Percentiles rank a stretch among this genome's conserved stretches.
These are phyloP conservation scores for Odocoileus virginianus DNA, from an alignment of 2,113 vertebrate species.

Conservation along the genomic window DNA sequence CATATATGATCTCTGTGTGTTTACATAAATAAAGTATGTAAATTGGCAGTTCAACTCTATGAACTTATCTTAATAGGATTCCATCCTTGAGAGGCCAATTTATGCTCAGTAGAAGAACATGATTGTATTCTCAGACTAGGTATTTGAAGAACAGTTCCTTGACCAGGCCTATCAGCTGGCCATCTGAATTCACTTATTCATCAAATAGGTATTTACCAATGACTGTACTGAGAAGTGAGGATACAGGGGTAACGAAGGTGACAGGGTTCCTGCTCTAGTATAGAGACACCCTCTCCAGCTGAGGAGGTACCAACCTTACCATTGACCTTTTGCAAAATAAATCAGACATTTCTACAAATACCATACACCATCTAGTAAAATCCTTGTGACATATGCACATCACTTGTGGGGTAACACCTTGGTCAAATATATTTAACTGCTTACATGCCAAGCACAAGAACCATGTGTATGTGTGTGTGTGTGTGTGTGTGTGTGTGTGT, in stretches of 20 bases:
- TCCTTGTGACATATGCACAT: not conserved
- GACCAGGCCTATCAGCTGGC: not conserved
- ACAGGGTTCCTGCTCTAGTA: not conserved
- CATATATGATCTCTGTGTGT: not conserved
- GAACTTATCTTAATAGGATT: constrained; percentile 12
- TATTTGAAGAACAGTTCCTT: not conserved
- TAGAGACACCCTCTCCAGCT: not conserved
- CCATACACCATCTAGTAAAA: not conserved
- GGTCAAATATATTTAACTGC: not conserved
- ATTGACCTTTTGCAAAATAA: not conserved
- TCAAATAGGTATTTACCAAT: not conserved
- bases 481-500: not conserved
- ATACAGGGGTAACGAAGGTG: not conserved
- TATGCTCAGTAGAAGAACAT: not conserved
- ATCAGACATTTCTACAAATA: not conserved
- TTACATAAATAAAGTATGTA: constrained; percentile 37
- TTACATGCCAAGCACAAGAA: not conserved
- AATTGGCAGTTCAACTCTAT: not conserved
- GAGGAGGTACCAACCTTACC: not conserved
- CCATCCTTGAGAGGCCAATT: not conserved
- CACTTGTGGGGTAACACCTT: not conserved
- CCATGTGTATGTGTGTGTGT: not conserved
- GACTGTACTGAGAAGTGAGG: not conserved
- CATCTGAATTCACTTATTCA: not conserved
- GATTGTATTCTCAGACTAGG: not conserved